Percentiles rank a stretch among this genome's conserved stretches.
phyloP scores from a whole-genome alignment of 2,113 vertebrate species.

The Microtus ochrogaster region DNA sequence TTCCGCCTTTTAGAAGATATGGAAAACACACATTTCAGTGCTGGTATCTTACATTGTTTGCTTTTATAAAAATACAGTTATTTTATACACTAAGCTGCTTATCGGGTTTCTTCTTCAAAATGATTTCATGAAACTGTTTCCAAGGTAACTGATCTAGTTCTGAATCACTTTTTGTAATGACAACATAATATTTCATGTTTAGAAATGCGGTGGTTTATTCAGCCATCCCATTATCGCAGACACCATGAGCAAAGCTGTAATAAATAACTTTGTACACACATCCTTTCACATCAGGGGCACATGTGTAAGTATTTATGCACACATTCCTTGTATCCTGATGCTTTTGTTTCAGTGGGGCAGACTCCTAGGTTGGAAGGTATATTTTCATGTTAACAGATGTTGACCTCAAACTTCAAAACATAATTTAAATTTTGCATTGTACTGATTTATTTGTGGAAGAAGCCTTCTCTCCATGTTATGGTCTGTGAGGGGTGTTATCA shows the following conservation, averaged over 20 bases:
- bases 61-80: constrained; percentile 7
- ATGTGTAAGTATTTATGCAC: not conserved
- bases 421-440: not conserved
- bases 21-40: not conserved
- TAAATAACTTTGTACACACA: not conserved
- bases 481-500: not conserved
- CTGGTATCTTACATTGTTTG: not conserved
- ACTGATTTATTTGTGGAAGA: not conserved
- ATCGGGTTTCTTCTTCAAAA: constrained; percentile 37
- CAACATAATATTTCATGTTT: not conserved
- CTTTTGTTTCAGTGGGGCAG: not conserved
- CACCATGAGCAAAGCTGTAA: not conserved
- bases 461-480: not conserved
- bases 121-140: constrained; percentile 22
- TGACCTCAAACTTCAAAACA: not conserved
- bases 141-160: not conserved
- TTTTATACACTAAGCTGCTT: not conserved
- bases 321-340: not conserved
- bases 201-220: not conserved
- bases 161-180: not conserved
- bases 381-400: constrained; percentile 30
- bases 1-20: not conserved
- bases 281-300: not conserved
- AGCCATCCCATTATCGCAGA: not conserved
- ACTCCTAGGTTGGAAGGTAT: not conserved